Evolutionary conservation across 2,113 vertebrate species (phyloP), one percentile per base, ranked within the genome.

Genomic region (Coturnix japonica): DNA sequence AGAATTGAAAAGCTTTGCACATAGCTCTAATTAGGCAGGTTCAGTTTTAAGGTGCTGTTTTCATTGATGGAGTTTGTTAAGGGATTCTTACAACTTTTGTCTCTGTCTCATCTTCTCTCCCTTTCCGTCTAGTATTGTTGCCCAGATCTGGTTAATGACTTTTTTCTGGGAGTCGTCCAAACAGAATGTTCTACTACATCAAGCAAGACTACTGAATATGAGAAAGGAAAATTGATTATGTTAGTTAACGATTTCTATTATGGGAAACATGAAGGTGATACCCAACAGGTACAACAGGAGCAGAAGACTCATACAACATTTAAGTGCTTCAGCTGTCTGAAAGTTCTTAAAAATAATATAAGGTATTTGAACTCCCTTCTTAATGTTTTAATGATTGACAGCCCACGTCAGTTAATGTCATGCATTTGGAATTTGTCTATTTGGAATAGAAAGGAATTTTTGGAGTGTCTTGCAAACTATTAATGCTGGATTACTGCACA

Each of bases 231-330:
- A 95, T 95, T 99, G 95, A 99, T 99, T 94, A 99, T 99, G 99
- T 97, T 99, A 91, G 99, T 99, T 69, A 98, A 98, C 7, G 99
- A 99, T 79, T 99, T 99, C 84, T 99, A 99, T 96, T 99, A 99
- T 33, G 99, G 99, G 33, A 98, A 97, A 57, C 97, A 98, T 88
- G 98, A 99, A 93, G 99, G 99, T 74, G 98, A 99, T 57, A 44
- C 77, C 54, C 94, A 96, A 57, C 95, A 96, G 72, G 96, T 95
- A 53, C 95, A 94, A 6, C 97, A 98, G 60, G 97, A 97, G 39
- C 97, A 97, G 96, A 99, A 98, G 97, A 98, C 98, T 70, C 98
- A 98, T 57, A 98, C 97, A 0, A 99, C 99, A 1, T 99, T 99
- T 95, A 99, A 98, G 95, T 99, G 99, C 96, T 98, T 98, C 97